These are phyloP conservation scores for Pterostichus niger DNA, from an alignment of 2,888 invertebrate species.

Conservation along the genomic window DNA sequence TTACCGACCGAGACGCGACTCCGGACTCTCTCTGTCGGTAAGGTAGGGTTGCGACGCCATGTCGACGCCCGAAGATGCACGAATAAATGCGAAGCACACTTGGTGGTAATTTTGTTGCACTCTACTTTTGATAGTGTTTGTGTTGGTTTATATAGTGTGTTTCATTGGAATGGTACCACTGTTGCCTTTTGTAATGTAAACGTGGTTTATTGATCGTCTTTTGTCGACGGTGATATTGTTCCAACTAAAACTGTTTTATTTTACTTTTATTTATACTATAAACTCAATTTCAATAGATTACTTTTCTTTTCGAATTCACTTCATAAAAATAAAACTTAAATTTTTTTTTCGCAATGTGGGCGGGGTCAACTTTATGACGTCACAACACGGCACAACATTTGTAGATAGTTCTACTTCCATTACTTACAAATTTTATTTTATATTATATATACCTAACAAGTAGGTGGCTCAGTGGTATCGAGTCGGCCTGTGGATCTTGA, in stretches of 20 bases:
- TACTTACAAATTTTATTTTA: too few species aligned
- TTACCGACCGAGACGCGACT: conserved; percentile 34
- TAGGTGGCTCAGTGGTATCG: too few species aligned
- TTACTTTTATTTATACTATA: background rate
- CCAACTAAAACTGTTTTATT: background rate
- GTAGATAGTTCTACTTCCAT: too few species aligned
- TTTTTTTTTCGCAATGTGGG: too few species aligned
- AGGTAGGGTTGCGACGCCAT: background rate
- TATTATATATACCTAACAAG: too few species aligned
- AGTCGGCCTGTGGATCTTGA: too few species aligned
- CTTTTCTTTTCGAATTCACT: too few species aligned
- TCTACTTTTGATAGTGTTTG: conserved; percentile 28
- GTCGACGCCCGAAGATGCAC: background rate
- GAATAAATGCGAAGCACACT: conserved; percentile 1
- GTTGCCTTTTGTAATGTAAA: conserved; percentile 53
- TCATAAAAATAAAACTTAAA: too few species aligned
- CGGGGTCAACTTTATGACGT: too few species aligned
- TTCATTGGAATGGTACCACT: conserved; percentile 27
- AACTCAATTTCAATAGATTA: too few species aligned
- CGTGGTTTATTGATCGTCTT: conserved; percentile 52
- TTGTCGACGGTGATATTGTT: conserved; percentile 23
- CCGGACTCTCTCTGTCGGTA: conserved; percentile 6
- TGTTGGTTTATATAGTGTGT: conserved; percentile 31
- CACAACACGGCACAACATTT: too few species aligned
- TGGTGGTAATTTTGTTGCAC: background rate